A percentile compares a stretch with the other conserved stretches of the same genome.
Evolutionary conservation across 2,888 invertebrate genomes (phyloP).

Genomic region (Lymantria dispar): DNA sequence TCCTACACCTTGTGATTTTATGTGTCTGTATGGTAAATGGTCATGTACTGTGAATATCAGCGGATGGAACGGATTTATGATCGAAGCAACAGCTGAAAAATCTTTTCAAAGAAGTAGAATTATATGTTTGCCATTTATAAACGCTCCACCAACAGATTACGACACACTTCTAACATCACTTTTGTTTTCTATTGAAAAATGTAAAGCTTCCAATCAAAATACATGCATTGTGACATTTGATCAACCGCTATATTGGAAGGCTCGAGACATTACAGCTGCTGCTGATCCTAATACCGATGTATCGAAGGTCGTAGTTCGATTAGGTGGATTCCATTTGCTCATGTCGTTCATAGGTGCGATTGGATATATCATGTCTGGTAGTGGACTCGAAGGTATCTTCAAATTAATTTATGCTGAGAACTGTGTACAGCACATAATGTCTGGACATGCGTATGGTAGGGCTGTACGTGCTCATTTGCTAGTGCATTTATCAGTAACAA

Average conservation of each 20-base stretch:
- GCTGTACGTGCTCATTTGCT: conserved; percentile 9
- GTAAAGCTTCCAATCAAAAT: conserved; percentile 16
- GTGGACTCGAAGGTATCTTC: conserved; percentile 31
- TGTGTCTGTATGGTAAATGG: conserved; percentile 19
- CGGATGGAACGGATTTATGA: conserved; percentile 44
- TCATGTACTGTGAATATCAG: conserved; percentile 9
- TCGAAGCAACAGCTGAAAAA: conserved; percentile 19
- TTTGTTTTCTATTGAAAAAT: conserved; percentile 15
- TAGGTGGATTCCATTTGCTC: conserved; percentile 36
- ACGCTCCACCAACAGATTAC: conserved; percentile 34
- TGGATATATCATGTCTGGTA: conserved; percentile 34
- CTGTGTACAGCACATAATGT: conserved; percentile 29
- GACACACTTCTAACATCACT: conserved; percentile 33
- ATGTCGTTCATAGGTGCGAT: conserved; percentile 33
- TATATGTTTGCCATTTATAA: conserved; percentile 37
- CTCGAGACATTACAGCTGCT: conserved; percentile 29
- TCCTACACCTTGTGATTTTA: conserved; percentile 8
- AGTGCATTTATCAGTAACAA: conserved; percentile 2
- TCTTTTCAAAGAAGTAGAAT: conserved; percentile 24
- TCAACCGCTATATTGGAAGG: conserved; percentile 37
- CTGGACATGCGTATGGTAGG: conserved; percentile 31
- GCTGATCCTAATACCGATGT: conserved; percentile 11
- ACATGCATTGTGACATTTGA: conserved; percentile 36
- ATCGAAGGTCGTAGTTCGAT: conserved; percentile 15
- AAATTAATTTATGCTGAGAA: conserved; percentile 26